Evolutionary conservation across 2,797 vertebrate genomes (phyloP).

Genomic region (Gastrophryne carolinensis): DNA sequence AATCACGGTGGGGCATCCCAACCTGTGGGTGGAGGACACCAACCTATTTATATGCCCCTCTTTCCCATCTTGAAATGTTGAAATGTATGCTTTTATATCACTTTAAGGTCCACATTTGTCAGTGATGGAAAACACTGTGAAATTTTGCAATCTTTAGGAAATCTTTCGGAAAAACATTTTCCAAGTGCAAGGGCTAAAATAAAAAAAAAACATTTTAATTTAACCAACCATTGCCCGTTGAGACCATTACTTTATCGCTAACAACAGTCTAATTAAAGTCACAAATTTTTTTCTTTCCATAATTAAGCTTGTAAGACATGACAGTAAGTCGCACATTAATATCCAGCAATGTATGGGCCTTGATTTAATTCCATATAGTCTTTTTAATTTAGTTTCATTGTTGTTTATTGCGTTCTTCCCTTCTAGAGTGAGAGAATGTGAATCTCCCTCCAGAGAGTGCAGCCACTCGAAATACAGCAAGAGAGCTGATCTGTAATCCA

Average conservation of each 20-base stretch:
- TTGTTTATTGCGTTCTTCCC: conserved; percentile 15
- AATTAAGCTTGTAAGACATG: conserved; percentile 19
- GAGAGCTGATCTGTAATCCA: conserved; percentile 37
- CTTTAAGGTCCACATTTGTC: too few species aligned
- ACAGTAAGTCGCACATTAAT: conserved; percentile 16
- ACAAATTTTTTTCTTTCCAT: background rate
- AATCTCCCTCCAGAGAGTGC: conserved; percentile 22
- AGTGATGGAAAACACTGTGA: too few species aligned
- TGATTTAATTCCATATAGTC: conserved; percentile 2
- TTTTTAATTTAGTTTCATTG: conserved; percentile 18
- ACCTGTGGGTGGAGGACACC: too few species aligned
- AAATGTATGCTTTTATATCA: too few species aligned
- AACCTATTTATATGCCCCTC: too few species aligned
- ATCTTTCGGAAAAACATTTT: too few species aligned
- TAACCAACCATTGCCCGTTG: too few species aligned
- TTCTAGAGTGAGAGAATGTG: background rate
- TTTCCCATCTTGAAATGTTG: too few species aligned
- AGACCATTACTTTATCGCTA: background rate
- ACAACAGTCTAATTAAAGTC: conserved; percentile 1
- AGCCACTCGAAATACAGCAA: conserved; percentile 16
- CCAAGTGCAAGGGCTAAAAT: too few species aligned
- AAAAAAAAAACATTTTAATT: conserved; percentile 1
- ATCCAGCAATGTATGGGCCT: background rate
- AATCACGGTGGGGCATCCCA: too few species aligned
- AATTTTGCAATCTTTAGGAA: too few species aligned